A percentile compares a stretch with the other conserved stretches of the same genome.
phyloP scores from a whole-genome alignment of 2,888 invertebrate species.

The Phortica magna region DNA sequence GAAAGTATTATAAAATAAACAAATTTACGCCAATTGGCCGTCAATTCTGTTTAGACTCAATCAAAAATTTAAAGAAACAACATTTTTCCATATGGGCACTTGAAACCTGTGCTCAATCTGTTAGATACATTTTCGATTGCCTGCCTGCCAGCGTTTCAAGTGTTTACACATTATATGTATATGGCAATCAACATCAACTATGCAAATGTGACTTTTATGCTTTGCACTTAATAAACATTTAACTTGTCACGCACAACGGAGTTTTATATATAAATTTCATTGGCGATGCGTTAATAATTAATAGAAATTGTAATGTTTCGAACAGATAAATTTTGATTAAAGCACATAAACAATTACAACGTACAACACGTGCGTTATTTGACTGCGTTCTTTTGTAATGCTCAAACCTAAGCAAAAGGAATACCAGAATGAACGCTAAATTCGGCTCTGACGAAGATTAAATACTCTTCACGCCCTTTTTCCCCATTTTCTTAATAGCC shows the following conservation, averaged over 20 bases:
- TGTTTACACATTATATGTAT: not conserved
- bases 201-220: slow-evolving; percentile 15
- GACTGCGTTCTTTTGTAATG: not conserved
- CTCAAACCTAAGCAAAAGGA: not conserved
- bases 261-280: slow-evolving; percentile 2
- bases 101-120: slow-evolving; percentile 10
- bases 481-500: no score
- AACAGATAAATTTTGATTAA: not conserved
- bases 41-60: not conserved
- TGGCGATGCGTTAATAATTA: slow-evolving; percentile 13
- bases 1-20: not conserved
- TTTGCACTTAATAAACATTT: slow-evolving; percentile 30
- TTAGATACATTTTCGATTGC: not conserved
- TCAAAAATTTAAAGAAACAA: not conserved
- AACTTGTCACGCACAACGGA: slow-evolving; percentile 13
- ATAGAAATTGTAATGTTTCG: slow-evolving; percentile 1
- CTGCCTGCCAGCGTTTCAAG: not conserved
- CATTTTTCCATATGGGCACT: not conserved
- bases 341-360: not conserved
- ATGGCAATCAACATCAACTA: slow-evolving; percentile 24
- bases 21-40: not conserved
- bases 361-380: slow-evolving; percentile 7
- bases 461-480: not conserved
- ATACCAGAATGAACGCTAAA: not conserved
- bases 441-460: not conserved